Base-by-base conservation (phyloP, 2,888 invertebrate genomes). In the Epinotia ramella region DNA sequence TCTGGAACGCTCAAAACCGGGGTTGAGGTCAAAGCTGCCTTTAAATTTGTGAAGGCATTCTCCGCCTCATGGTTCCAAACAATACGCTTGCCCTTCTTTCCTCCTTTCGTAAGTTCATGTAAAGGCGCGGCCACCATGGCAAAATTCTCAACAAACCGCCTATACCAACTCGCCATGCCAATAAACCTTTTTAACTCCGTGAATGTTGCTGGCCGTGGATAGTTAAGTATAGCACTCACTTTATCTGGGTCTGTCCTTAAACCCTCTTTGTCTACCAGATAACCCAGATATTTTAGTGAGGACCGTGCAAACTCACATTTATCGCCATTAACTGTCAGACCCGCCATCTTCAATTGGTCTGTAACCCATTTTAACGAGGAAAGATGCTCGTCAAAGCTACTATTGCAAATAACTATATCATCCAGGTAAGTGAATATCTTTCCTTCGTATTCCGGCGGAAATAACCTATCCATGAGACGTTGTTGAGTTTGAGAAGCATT, bases 71-170 rank as follows among this genome's bases (percentile, higher is more conserved):
- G 24, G 33, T 40, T 64, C 71, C 63, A 71, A 2, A 44, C n/a
- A 7, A 72, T 57, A 9, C 33, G 13, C 2, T 24, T 56, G 0
- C 71, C 64, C 6, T 72, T 72, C 16, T 72, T 64, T 4, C 64
- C 71, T 2, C 70, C 70, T 20, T 62, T 70, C 0, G 70, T 70
- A 0, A 70, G 60, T 9, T 70, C 70, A 33, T 70, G 70, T n/a
- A 70, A 12, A 0, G 70, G 70, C 1, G 70, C 62, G 1, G 70
- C 70, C 5, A 70, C 70, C 12, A 62, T 70, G 3, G 70, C 70
- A 60, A 70, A 70, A 18, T 70, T 70, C n/a, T 49, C 28, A 3
- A 70, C 70, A n/a, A 70, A 70, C 5, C 70, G 46, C 18, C 62
- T 13, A n/a, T 70, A 70, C 70, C 70, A 70, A 16, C 70, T 62